Conservation (phyloP, 2,797 vertebrate species). For the Galago senegalensis region DNA sequence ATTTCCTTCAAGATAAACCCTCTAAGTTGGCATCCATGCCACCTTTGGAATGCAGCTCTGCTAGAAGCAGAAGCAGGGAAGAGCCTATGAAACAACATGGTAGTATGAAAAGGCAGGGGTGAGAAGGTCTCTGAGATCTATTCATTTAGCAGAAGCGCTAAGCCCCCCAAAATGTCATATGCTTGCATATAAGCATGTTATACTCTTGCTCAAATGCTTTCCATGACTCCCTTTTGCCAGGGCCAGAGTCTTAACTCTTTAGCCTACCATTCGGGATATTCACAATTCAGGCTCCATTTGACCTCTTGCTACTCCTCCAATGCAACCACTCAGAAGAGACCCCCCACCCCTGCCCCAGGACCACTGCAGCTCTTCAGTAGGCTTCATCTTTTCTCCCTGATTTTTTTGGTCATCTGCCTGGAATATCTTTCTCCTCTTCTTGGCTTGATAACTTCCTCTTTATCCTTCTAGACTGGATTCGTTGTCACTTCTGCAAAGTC, state of each 20-base stretch:
- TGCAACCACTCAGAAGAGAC: not conserved
- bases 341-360: not conserved
- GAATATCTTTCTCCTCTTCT: not conserved
- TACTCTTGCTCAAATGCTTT: not conserved
- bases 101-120: not conserved
- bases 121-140: not conserved
- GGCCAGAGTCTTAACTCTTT: not conserved
- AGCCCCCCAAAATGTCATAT: not conserved
- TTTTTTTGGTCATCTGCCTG: not conserved
- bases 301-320: not conserved
- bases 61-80: not conserved
- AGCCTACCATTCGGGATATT: not conserved
- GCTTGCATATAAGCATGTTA: not conserved
- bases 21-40: not conserved
- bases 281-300: not conserved
- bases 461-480: not conserved
- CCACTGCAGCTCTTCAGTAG: not conserved
- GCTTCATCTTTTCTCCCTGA: not conserved
- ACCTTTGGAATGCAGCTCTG: slow-evolving; percentile 1
- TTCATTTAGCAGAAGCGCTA: not conserved
- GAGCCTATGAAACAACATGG: not conserved
- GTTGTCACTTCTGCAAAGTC: not conserved
- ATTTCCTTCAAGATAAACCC: not conserved
- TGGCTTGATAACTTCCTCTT: not conserved
- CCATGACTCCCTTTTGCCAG: not conserved